Evolutionary conservation across 2,888 invertebrate genomes (phyloP), one percentile per base, ranked within the genome.

Genomic region (Erebia ligea): DNA sequence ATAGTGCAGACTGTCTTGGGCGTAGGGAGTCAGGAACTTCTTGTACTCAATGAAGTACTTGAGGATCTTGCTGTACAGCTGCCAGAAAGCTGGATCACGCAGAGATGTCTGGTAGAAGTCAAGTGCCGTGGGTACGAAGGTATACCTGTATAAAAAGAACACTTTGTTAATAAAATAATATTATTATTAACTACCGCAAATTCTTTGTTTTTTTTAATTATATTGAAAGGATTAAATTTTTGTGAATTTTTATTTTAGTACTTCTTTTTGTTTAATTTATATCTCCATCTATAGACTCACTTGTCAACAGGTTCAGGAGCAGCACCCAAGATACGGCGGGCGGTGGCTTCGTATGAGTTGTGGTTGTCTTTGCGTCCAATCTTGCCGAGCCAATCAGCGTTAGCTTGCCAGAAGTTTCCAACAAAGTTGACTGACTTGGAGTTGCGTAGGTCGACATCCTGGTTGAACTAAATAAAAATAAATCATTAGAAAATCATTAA

Each of bases 51-150:
- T 87, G 85, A 95, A 94, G 79, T 93, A 94, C 67, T 91, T 84
- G 68, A 94, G 76, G 79, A 96, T 92, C 77, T 94, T 94, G 86
- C 95, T 94, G 88, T 95, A 95, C 68, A 96, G 86, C 74, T 95
- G 94, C 86, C 95, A 97, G 94, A 96, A 96, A 50, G 95, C 94
- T 19, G 96, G 96, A 84, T 97, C 96, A 75, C 96, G 95, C 78
- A 95, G 83, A 74, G 95, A 94, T 9, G 96, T 95, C 80, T 94
- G 94, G 82, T 94, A 95, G 82, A 95, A 95, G 82, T 95, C 94
- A 63, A 96, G 88, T 17, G 94, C 94, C 42, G 95, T 93, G n/a
- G 96, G 95, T 21, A 92, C 79, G 72, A 92, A 85, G 10, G 79
- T 79, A 79, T 88, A 86, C 63, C 92, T 93, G 82, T 48, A 85